Percentiles rank a stretch among this genome's conserved stretches.
Evolutionary conservation across 1,140 invertebrate genomes (phyloP).

Genomic region (Microplitis demolitor): DNA sequence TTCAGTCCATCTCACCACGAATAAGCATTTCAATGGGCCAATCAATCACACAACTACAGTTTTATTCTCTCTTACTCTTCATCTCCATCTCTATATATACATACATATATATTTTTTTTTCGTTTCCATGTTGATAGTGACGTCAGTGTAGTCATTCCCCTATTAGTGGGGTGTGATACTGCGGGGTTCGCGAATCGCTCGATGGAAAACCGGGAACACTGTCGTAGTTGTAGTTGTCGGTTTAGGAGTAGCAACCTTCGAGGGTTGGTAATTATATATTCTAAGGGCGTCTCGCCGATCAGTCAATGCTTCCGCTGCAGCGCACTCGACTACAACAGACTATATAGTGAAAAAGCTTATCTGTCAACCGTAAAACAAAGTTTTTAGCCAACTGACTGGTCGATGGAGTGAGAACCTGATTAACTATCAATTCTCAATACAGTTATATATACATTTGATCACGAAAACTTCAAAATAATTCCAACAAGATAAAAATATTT

Average conservation of each 20-base stretch:
- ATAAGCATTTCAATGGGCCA: slow-evolving; percentile 60
- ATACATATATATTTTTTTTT: slow-evolving; percentile 11
- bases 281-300: slow-evolving; percentile 59
- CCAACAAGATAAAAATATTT: too few species aligned
- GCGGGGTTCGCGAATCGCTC: slow-evolving; percentile 26
- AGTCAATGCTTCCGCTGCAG: slow-evolving; percentile 63
- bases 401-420: too few species aligned
- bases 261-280: slow-evolving; percentile 59
- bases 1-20: slow-evolving; percentile 24
- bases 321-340: slow-evolving; percentile 52
- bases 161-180: slow-evolving; percentile 56
- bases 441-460: too few species aligned
- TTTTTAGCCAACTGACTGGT: slow-evolving; percentile 12
- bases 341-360: slow-evolving; percentile 58
- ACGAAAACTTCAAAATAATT: too few species aligned
- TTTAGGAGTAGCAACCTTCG: not conserved
- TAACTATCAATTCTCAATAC: too few species aligned
- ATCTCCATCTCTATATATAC: not conserved
- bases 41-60: slow-evolving; percentile 55
- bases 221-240: not conserved
- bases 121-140: slow-evolving; percentile 35
- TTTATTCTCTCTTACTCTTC: slow-evolving; percentile 26
- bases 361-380: slow-evolving; percentile 51
- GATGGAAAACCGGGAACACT: slow-evolving; percentile 17
- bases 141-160: slow-evolving; percentile 55